A percentile compares a stretch with the other conserved stretches of the same genome.
Conservation (phyloP, 2,113 vertebrate genomes). For the Stigmatopora argus region DNA sequence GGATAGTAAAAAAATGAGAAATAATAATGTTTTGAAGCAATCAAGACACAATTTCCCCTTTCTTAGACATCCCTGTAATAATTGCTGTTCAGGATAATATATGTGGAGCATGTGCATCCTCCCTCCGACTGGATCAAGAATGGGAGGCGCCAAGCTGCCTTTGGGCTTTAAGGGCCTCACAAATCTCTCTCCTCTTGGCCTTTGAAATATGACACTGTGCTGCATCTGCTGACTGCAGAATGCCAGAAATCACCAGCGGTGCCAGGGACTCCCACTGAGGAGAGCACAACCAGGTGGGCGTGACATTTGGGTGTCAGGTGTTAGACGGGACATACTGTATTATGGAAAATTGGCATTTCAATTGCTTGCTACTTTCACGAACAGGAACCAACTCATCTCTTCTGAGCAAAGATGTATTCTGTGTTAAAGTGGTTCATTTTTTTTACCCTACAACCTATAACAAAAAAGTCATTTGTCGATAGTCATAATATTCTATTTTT, state of each 20-base stretch:
- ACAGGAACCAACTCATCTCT: too few species aligned
- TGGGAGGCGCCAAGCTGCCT: conserved; percentile 45
- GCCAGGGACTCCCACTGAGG: conserved; percentile 16
- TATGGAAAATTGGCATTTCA: too few species aligned
- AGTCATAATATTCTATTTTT: neutral
- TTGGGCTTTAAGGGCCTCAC: conserved; percentile 36
- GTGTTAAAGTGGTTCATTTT: too few species aligned
- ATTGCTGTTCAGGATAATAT: conserved; percentile 21
- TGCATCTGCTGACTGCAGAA: conserved; percentile 21
- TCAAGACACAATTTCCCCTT: conserved; percentile 5
- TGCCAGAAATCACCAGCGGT: conserved; percentile 27
- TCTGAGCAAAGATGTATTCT: too few species aligned
- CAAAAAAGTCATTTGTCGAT: neutral
- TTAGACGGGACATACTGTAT: conserved; percentile 6
- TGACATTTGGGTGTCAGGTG: conserved; percentile 15
- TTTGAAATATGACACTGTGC: conserved; percentile 41
- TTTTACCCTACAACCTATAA: neutral
- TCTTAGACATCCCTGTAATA: conserved; percentile 10
- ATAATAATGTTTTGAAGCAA: neutral
- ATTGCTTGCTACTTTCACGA: too few species aligned
- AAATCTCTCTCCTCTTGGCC: conserved; percentile 38
- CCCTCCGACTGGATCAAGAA: conserved; percentile 32
- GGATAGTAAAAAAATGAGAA: too few species aligned
- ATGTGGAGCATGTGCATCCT: conserved; percentile 22
- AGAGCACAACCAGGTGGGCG: conserved; percentile 3